Evolutionary conservation across 2,888 invertebrate genomes (phyloP).

Genomic region (Odontomyia ornata): DNA sequence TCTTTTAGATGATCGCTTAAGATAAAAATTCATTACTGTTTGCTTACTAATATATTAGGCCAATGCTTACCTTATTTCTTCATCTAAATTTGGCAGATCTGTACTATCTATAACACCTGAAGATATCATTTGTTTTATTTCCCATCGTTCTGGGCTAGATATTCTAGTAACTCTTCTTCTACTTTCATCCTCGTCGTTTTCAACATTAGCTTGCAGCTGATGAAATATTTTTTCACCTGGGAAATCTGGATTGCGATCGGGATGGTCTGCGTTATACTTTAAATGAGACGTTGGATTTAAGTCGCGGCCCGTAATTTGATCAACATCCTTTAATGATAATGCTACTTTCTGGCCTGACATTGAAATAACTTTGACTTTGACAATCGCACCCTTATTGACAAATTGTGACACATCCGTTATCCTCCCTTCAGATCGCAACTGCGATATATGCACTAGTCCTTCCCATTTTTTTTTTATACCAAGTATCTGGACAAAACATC

Average conservation of each 20-base stretch:
- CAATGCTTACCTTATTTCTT: conserved; percentile 84
- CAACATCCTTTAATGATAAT: conserved; percentile 97
- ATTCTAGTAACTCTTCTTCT: conserved; percentile 88
- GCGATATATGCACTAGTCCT: conserved; percentile 97
- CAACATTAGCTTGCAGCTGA: conserved; percentile 68
- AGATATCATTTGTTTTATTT: conserved; percentile 96
- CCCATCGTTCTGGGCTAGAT: conserved; percentile 97
- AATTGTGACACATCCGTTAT: conserved; percentile 96
- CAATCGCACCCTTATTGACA: conserved; percentile 86
- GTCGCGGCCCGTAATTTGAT: conserved; percentile 94
- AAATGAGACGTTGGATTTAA: conserved; percentile 85
- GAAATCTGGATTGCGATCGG: conserved; percentile 89
- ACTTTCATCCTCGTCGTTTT: conserved; percentile 82
- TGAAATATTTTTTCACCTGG: conserved; percentile 73
- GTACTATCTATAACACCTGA: conserved; percentile 91
- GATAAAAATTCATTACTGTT: background rate
- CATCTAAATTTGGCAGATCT: conserved; percentile 97
- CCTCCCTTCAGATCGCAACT: conserved; percentile 89
- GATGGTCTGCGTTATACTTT: conserved; percentile 67
- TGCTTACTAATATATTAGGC: background rate
- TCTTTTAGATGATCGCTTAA: conserved; percentile 80
- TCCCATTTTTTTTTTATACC: conserved; percentile 91
- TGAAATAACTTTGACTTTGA: conserved; percentile 91
- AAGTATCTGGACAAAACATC: conserved; percentile 96
- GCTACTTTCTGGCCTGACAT: conserved; percentile 95